Base-by-base conservation (phyloP, 1,140 invertebrate genomes). In the Heliconius melpomene region DNA sequence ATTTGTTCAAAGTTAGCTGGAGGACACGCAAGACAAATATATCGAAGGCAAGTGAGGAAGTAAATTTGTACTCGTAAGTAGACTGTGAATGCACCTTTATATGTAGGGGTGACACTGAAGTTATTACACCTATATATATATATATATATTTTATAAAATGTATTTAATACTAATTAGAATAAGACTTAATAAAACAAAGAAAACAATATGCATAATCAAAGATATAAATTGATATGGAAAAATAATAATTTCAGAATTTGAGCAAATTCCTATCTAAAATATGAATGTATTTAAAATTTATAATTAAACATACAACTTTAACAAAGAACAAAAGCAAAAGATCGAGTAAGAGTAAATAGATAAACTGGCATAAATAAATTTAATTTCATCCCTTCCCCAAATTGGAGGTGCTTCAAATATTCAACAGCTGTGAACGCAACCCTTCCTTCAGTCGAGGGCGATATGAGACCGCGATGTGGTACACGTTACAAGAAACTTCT, bases 341-440 rank as follows among this genome's bases (percentile, higher is more conserved):
- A 87, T 87, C 81, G 82, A 81, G 82, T 80, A 72, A 80, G 82
- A 89, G 86, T 90, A 91, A 92, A 90, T 88, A 91, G 87, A 89
- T 91, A 90, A 90, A 89, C 82, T 88, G 79, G 85, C 86, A 87
- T 90, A 91, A 92, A 93, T 93, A 92, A 91, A 94, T 94, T 94
- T 94, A 94, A 94, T 94, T 94, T 94, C 84, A 91, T 88, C 86
- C 92, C 88, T 88, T 87, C 84, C 86, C 82, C 85, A 92, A 92
- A 93, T 93, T 94, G 91, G 87, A 90, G 90, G 80, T 87, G 87
- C 85, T 91, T 94, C 88, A 93, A 94, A 94, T 93, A 94, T 94
- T 94, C 90, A 94, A 87, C 83, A 91, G 89, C 89, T 87, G 88
- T 92, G 92, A 93, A 92, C 87, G 87, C 88, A 93, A 93, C 92